Evolutionary conservation across 2,888 invertebrate genomes (phyloP).

Genomic region (Aleiodes alternator): DNA sequence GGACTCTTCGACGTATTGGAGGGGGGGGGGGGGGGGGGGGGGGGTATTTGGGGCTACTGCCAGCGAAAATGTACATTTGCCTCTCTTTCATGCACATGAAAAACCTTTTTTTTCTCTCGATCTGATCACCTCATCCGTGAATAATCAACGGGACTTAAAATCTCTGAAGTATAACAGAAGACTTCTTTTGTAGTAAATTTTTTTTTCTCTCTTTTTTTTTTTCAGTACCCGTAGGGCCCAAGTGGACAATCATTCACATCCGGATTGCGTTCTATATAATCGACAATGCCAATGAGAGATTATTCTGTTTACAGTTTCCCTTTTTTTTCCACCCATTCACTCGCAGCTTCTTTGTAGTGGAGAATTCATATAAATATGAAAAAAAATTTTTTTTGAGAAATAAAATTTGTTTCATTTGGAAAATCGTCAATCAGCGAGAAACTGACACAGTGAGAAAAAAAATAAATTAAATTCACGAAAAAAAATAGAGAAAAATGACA

Average conservation of each 20-base stretch:
- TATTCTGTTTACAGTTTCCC: conserved; percentile 40
- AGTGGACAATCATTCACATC: conserved; percentile 66
- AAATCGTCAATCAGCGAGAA: no score
- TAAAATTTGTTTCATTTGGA: no score
- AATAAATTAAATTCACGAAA: no score
- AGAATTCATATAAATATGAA: no score
- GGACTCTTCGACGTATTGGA: no score
- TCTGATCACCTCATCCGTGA: conserved; percentile 41
- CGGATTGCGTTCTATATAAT: conserved; percentile 34
- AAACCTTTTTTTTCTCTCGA: conserved; percentile 31
- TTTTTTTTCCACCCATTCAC: conserved; percentile 1
- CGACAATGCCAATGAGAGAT: conserved; percentile 37
- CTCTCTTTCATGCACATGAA: not conserved
- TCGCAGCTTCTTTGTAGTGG: no score
- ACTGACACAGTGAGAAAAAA: no score
- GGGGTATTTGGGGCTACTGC: not conserved
- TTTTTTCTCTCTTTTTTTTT: not conserved
- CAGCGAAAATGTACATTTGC: not conserved
- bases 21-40: no score
- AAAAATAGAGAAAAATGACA: no score
- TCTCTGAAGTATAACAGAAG: conserved; percentile 14
- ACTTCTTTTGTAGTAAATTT: conserved; percentile 32
- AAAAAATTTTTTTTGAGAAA: no score
- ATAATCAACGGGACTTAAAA: conserved; percentile 39
- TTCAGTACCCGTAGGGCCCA: conserved; percentile 52